Base-by-base conservation (phyloP, 2,797 vertebrate genomes). In the Peromyscus melanophrys region DNA sequence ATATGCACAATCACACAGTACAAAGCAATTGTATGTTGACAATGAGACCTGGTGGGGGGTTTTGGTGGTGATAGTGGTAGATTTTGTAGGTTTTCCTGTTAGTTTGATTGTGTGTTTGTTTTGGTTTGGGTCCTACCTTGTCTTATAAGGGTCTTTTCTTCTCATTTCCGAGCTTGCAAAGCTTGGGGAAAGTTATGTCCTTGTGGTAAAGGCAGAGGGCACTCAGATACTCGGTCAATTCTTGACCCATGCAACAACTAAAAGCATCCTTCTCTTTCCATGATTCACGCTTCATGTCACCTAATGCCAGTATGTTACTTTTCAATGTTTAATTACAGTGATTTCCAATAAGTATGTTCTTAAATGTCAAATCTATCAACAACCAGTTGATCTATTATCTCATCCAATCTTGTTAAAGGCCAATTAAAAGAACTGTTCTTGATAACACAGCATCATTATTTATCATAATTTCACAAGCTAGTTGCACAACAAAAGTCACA, bases 291-390 rank as follows among this genome's bases (percentile, higher is more conserved):
- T 49, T 78, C 63, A 12, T 46, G 40, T 17, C 37, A 91, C 31
- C 37, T 27, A 40, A 69, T 49, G 34, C n/a, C 23, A 87, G 23
- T 29, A 65, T 10, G 1, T 52, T 78, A 71, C 40, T 67, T 92
- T 87, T 57, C 29, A 89, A 49, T 40, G 19, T 57, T 19, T 40
- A 29, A 2, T 77, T 73, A 71, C 4, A 92, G 40, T 67, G 23
- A 73, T 46, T 92, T 85, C 37, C 67, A 69, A 19, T 69, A 92
- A 80, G 19, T 17, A 2, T 63, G 61, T 40, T 90, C 85, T 78
- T 31, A 94, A 95, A 94, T 65, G 80, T 3, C 69, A 93, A 61
- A 76, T 65, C n/a, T 52, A 83, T 75, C 21, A 65, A 95, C n/a
- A 92, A 82, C 14, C 13, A 94, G 31, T 34, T 95, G 31, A 59